phyloP scores from a whole-genome alignment of 2,888 invertebrate species.

The Mimachlamys varia region DNA sequence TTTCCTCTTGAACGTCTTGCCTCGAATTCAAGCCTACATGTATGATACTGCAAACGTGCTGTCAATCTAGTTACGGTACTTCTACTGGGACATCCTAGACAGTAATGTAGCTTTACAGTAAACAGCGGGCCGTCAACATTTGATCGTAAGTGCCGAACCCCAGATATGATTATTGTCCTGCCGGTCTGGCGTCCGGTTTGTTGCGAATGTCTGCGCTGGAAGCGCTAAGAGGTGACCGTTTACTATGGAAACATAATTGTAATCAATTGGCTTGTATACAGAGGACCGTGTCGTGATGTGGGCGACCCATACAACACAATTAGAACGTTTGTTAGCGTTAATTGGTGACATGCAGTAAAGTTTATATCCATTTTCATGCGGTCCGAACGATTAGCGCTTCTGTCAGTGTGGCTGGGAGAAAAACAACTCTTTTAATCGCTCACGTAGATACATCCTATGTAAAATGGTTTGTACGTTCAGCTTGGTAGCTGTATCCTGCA shows the following conservation, averaged over 20 bases:
- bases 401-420: not conserved
- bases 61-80: not conserved
- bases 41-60: not conserved
- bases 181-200: not conserved
- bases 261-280: conserved; percentile 31
- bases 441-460: not conserved
- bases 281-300: not conserved
- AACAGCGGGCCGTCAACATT: not conserved
- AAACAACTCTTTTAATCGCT: not conserved
- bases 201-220: not conserved
- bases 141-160: not conserved
- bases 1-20: not conserved
- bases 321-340: not conserved
- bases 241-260: not conserved
- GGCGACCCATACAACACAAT: not conserved
- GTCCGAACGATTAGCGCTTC: not conserved
- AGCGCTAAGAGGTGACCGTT: not conserved
- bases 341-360: not conserved
- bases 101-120: not conserved
- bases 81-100: not conserved
- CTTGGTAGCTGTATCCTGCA: not conserved
- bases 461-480: not conserved
- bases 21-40: not conserved
- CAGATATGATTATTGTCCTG: conserved; percentile 11
- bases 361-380: not conserved